Conservation (phyloP, 2,113 vertebrate genomes). For the Gasterosteus aculeatus region DNA sequence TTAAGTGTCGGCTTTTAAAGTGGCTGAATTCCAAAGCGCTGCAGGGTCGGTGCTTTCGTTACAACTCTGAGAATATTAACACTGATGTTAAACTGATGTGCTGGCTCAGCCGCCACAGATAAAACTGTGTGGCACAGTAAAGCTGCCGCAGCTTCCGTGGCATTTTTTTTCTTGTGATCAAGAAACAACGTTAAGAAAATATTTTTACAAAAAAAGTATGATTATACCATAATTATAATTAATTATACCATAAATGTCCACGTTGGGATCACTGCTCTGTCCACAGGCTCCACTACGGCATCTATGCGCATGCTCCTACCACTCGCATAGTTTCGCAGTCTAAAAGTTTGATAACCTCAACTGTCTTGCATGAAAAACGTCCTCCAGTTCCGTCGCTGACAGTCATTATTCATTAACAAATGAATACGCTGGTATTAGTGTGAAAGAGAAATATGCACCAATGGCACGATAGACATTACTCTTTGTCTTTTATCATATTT, state of each 20-base stretch:
- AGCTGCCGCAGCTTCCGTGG: not conserved
- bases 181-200: no score
- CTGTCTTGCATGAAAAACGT: conserved; percentile 35
- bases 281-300: no score
- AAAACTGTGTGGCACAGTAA: not conserved
- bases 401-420: conserved; percentile 54
- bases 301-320: not conserved
- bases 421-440: conserved; percentile 51
- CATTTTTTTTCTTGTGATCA: not conserved
- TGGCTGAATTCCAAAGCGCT: conserved; percentile 24
- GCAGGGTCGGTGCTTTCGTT: conserved; percentile 29
- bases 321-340: not conserved
- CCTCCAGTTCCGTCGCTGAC: conserved; percentile 16
- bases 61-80: conserved; percentile 18
- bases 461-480: conserved; percentile 62
- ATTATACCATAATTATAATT: no score
- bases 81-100: conserved; percentile 19
- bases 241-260: no score
- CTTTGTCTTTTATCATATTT: conserved; percentile 69
- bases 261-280: no score
- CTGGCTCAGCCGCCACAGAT: not conserved
- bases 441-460: conserved; percentile 60
- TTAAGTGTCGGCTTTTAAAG: conserved; percentile 49
- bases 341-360: conserved; percentile 9
- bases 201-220: no score